These are phyloP conservation scores for Callithrix jacchus DNA, from an alignment of 2,113 vertebrate species.

Conservation along the genomic window DNA sequence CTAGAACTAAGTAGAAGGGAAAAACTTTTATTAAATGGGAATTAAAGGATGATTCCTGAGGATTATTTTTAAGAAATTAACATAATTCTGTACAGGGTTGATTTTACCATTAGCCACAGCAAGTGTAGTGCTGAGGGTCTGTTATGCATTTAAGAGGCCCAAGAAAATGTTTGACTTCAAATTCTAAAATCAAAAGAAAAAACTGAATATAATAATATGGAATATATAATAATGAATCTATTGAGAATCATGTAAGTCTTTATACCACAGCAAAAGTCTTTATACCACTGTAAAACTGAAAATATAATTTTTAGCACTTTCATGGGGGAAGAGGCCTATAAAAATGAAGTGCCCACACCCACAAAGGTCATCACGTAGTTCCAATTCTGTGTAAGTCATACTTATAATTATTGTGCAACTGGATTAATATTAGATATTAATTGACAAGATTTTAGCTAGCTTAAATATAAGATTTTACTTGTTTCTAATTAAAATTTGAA, in stretches of 20 bases:
- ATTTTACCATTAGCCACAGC: not conserved
- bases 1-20: not conserved
- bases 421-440: not conserved
- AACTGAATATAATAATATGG: not conserved
- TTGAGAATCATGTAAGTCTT: not conserved
- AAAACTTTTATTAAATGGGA: not conserved
- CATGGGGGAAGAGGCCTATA: not conserved
- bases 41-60: not conserved
- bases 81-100: not conserved
- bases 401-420: not conserved
- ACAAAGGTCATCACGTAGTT: not conserved
- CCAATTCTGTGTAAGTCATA: not conserved
- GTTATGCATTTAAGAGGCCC: not conserved
- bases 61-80: not conserved
- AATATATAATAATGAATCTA: not conserved
- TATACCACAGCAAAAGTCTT: not conserved
- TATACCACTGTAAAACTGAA: not conserved
- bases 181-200: constrained; percentile 32
- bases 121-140: not conserved
- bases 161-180: not conserved
- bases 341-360: not conserved
- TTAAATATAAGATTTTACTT: not conserved
- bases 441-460: not conserved
- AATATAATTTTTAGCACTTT: not conserved
- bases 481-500: not conserved